Base-by-base conservation (phyloP, 2,888 invertebrate genomes). In the Pomacea canaliculata region DNA sequence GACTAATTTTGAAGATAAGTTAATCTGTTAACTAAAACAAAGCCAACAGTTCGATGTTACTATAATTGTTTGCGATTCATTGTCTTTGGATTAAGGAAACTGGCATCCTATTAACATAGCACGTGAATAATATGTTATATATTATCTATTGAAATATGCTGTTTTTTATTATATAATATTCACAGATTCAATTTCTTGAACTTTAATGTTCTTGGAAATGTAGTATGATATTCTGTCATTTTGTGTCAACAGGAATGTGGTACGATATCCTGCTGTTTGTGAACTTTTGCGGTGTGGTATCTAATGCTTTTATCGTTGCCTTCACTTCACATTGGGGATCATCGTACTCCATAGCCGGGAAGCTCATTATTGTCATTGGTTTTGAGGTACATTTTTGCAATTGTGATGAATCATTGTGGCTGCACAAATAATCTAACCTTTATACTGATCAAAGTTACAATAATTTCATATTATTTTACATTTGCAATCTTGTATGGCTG, bases 271-370 rank as follows among this genome's bases (percentile, higher is more conserved):
- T 92, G 65, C 86, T 88, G 46, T 91, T 92, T 78, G 84, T 92
- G 48, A 92, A 91, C 78, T 88, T 91, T 68, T 85, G 85, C 72
- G 92, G 92, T 8, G 92, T 92, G 7, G 86, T 92, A 51, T 91
- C 90, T 67, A 92, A 92, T 84, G 91, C 90, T 13, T 92, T 92
- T 83, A 89, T 92, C 19, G 91, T 92, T 49, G 91, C 91, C 8
- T 91, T 90, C 82, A 91, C 91, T 9, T 90, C 91, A 0, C 83
- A 66, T 76, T 92, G 89, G 91, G 90, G 89, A 3, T 70, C 72
- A 12, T 70, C 83, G 37, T 88, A 83, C 74, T 77, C 79, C 67
- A 76, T 78, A 5, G 75, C 70, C 9, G 84, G 83, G 8, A 86
- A 89, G 74, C 86, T 91, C 10, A 86, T 88, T 83, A 84, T 91